A percentile compares a stretch with the other conserved stretches of the same genome.
phyloP scores from a whole-genome alignment of 2,888 invertebrate genomes.

The Incurvaria masculella region DNA sequence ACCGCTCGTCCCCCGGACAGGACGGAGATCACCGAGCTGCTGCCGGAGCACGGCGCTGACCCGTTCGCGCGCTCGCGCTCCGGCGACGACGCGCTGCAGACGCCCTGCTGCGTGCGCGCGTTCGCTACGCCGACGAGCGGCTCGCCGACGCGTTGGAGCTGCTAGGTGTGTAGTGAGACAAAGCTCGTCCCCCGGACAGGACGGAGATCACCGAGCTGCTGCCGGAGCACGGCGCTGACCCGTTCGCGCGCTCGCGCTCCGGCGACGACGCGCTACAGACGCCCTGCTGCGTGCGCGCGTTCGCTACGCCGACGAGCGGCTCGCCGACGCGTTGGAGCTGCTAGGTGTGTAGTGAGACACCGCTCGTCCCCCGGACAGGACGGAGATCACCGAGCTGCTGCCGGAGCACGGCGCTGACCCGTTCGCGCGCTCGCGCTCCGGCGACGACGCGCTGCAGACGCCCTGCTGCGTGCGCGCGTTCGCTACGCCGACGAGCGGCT shows the following conservation, averaged over 20 bases:
- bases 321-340: too few relatives aligned
- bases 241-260: constrained; percentile 69
- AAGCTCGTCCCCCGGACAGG: too few relatives aligned
- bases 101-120: constrained; percentile 69
- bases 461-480: constrained; percentile 68
- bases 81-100: constrained; percentile 87
- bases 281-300: constrained; percentile 81
- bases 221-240: constrained; percentile 76
- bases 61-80: constrained; percentile 72
- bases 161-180: too few relatives aligned
- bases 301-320: too few relatives aligned
- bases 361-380: too few relatives aligned
- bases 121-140: constrained; percentile 62
- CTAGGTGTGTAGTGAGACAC: too few relatives aligned
- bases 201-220: constrained; percentile 81
- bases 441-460: constrained; percentile 86
- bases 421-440: constrained; percentile 69
- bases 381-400: constrained; percentile 80
- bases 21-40: constrained; percentile 76
- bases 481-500: constrained; percentile 63
- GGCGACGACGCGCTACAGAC: constrained; percentile 89
- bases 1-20: too few relatives aligned
- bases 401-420: constrained; percentile 79
- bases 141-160: constrained; percentile 85
- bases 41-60: constrained; percentile 78